Conservation (phyloP, 2,113 vertebrate genomes). For the Lipophrys pholis region DNA sequence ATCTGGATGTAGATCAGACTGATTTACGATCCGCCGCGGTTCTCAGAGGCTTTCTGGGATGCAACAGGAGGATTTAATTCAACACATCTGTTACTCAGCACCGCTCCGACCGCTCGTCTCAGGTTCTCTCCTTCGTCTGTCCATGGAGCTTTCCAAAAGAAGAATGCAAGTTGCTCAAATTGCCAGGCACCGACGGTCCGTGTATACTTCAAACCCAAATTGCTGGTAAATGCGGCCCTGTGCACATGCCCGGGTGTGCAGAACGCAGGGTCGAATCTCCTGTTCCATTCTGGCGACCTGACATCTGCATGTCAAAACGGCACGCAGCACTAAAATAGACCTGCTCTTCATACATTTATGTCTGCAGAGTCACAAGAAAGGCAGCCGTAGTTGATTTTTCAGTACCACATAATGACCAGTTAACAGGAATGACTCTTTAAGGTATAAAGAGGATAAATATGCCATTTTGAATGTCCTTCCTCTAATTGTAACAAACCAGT, state of each 20-base stretch:
- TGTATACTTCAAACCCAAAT: background rate
- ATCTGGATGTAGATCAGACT: slow-evolving; percentile 55
- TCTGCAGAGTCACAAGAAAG: too few relatives aligned
- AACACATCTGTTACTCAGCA: slow-evolving; percentile 73
- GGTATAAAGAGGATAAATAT: too few relatives aligned
- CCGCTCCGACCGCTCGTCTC: slow-evolving; percentile 30
- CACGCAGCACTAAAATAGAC: too few relatives aligned
- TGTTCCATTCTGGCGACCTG: background rate
- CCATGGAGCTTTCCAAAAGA: slow-evolving; percentile 22
- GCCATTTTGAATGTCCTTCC: too few relatives aligned
- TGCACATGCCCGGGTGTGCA: slow-evolving; percentile 10
- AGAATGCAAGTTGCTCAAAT: slow-evolving; percentile 7
- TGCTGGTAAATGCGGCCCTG: slow-evolving; percentile 10
- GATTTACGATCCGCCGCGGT: slow-evolving; percentile 67
- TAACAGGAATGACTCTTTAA: too few relatives aligned
- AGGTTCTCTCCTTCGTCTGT: slow-evolving; percentile 27
- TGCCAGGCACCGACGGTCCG: background rate
- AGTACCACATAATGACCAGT: too few relatives aligned
- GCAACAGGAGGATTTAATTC: slow-evolving; percentile 68
- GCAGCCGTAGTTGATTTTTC: too few relatives aligned
- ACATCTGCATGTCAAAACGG: background rate
- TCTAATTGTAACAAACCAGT: too few relatives aligned
- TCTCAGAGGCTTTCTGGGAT: slow-evolving; percentile 65
- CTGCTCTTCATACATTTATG: too few relatives aligned
- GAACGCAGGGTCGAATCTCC: background rate